phyloP scores from a whole-genome alignment of 30 jellyfish, hydroid and myxozoan species.

The Morbakka virulenta region DNA sequence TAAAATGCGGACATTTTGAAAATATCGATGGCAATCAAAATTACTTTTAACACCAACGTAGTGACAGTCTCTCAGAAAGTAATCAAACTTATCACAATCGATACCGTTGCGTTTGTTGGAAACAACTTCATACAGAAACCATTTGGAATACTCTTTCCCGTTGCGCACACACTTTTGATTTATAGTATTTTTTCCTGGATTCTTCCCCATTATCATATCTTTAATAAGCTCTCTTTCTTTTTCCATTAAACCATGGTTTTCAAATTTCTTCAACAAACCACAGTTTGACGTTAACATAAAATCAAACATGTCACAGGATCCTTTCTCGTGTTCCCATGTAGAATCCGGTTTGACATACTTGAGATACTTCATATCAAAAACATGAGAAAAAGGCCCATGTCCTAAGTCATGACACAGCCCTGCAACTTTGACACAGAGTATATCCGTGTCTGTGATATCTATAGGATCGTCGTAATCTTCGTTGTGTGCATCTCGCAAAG shows the following conservation, averaged over 20 bases:
- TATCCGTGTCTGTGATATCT: slow-evolving; percentile 46
- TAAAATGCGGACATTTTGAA: slow-evolving; percentile 43
- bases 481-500: slow-evolving; percentile 16
- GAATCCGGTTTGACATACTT: slow-evolving; percentile 24
- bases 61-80: slow-evolving; percentile 68
- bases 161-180: slow-evolving; percentile 22
- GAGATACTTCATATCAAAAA: slow-evolving; percentile 55
- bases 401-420: slow-evolving; percentile 83
- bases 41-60: slow-evolving; percentile 51
- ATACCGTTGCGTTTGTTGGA: slow-evolving; percentile 69
- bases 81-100: slow-evolving; percentile 81
- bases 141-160: slow-evolving; percentile 18
- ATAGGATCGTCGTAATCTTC: no score
- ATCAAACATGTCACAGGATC: slow-evolving; percentile 81
- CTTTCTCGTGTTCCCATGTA: slow-evolving; percentile 82
- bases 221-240: slow-evolving; percentile 53
- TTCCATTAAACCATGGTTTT: slow-evolving; percentile 23
- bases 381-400: slow-evolving; percentile 91
- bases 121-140: slow-evolving; percentile 75
- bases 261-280: slow-evolving; percentile 23
- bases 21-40: slow-evolving; percentile 63
- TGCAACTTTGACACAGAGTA: slow-evolving; percentile 63
- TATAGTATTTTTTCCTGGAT: slow-evolving; percentile 40
- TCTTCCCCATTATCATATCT: slow-evolving; percentile 63
- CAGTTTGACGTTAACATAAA: slow-evolving; percentile 51